phyloP scores from a whole-genome alignment of 2,113 vertebrate genomes.

The Leucoraja erinaceus region DNA sequence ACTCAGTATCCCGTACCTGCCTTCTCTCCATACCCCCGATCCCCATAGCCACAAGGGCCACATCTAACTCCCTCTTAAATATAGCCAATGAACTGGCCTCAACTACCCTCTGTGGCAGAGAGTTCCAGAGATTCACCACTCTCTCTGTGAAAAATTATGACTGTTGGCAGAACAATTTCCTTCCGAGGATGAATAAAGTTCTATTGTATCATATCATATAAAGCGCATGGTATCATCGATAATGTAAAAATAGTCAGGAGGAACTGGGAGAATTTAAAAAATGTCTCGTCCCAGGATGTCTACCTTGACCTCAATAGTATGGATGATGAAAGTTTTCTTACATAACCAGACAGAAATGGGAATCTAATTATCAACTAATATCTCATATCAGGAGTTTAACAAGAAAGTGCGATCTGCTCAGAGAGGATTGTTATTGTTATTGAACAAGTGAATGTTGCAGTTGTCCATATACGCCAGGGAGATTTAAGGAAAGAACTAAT shows the following conservation, averaged over 20 bases:
- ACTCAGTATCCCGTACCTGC: too few species aligned
- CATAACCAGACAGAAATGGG: not conserved
- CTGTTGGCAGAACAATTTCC: too few species aligned
- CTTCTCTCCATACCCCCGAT: too few species aligned
- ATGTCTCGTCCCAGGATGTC: not conserved
- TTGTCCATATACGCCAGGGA: not conserved
- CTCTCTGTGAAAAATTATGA: too few species aligned
- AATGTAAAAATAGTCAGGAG: not conserved
- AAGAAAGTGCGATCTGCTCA: not conserved
- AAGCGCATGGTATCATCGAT: not conserved
- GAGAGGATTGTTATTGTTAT: not conserved
- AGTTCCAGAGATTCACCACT: too few species aligned
- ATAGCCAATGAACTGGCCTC: too few species aligned
- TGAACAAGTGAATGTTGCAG: not conserved
- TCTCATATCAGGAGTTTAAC: not conserved
- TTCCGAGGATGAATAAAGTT: too few species aligned
- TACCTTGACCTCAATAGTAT: not conserved
- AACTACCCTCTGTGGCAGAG: too few species aligned
- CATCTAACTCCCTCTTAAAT: too few species aligned
- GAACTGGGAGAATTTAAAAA: not conserved
- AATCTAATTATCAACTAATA: not conserved
- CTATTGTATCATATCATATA: not conserved
- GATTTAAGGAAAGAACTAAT: not conserved
- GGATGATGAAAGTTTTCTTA: not conserved
- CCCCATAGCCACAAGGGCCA: too few species aligned